Base-by-base conservation (phyloP, 2,888 invertebrate species). In the Ptychoptera contaminata region DNA sequence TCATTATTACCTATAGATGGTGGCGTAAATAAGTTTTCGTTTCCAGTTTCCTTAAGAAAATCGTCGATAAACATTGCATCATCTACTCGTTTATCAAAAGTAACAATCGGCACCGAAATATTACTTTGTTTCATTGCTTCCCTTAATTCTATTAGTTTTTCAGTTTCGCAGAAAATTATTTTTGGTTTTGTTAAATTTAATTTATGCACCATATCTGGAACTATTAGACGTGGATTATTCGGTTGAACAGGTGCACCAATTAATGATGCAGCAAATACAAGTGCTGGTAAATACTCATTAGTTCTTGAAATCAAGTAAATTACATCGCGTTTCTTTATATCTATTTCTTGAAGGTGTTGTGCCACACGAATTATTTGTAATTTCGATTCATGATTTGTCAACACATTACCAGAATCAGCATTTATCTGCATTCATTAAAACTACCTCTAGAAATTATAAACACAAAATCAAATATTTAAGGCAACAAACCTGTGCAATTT, bases 1-100 rank as follows among this genome's bases (percentile, higher is more conserved):
- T 7, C 14, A 31, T 11, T 41, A 32, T 9, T 34, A n/a, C n/a
- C 32, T n/a, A 37, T 16, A 11, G 16, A 32, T n/a, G 40, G 42
- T 42, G 16, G 46, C 48, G 42, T 31, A 34, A 42, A 48, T 10
- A 34, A 36, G 14, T 45, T 34, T 40, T 48, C 48, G 9, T 32
- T 38, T 36, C 43, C 39, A 14, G 44, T 46, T 37, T 36, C 15
- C 2, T 36, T 29, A 8, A 46, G 37, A 29, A 48, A 35, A 16
- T 40, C 15, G 8, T 46, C 48, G 23, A 46, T 37, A 12, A 16
- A 15, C 11, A 12, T 7, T 1, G 38, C 31, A 36, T 37, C 44
- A 10, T 12, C 34, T 2, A 32, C 30, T 9, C 12, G 14, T 1
- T 37, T 39, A 12, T 44, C 46, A 14, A 46, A 40, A 15, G 44